Conservation (phyloP, 2,797 vertebrate genomes). For the Chelmon rostratus region DNA sequence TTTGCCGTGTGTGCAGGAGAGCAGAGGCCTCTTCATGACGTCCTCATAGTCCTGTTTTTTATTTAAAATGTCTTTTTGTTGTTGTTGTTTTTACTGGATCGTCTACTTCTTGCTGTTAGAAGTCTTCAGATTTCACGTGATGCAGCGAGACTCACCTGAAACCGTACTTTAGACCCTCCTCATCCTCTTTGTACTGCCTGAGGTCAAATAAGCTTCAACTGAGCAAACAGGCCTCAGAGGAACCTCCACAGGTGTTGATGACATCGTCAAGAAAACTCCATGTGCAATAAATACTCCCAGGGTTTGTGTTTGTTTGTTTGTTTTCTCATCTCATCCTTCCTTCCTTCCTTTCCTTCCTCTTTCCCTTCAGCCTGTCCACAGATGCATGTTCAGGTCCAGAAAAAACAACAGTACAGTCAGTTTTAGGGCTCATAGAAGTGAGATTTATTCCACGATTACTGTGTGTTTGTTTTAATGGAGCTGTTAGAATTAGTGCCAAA, state of each 20-base stretch:
- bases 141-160: conserved; percentile 84
- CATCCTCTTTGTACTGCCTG: conserved; percentile 84
- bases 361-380: background rate
- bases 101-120: conserved; percentile 81
- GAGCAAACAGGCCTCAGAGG: conserved; percentile 88
- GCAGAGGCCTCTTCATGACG: conserved; percentile 74
- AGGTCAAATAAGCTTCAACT: conserved; percentile 89
- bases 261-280: conserved; percentile 89
- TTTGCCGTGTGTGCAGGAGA: conserved; percentile 56
- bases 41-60: conserved; percentile 56
- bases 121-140: conserved; percentile 83
- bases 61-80: conserved; percentile 53
- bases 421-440: background rate
- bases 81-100: conserved; percentile 85
- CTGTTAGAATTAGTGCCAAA: too few species aligned
- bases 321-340: background rate
- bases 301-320: conserved; percentile 59
- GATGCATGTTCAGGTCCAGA: conserved; percentile 24
- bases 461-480: too few species aligned
- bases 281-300: conserved; percentile 88
- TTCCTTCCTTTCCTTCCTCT: background rate
- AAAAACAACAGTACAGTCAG: background rate
- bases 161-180: conserved; percentile 80
- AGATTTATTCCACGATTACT: too few species aligned
- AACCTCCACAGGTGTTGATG: conserved; percentile 86